These are phyloP conservation scores for Drosophila mayaguana DNA, from an alignment of 2,888 invertebrate genomes.

Conservation along the genomic window DNA sequence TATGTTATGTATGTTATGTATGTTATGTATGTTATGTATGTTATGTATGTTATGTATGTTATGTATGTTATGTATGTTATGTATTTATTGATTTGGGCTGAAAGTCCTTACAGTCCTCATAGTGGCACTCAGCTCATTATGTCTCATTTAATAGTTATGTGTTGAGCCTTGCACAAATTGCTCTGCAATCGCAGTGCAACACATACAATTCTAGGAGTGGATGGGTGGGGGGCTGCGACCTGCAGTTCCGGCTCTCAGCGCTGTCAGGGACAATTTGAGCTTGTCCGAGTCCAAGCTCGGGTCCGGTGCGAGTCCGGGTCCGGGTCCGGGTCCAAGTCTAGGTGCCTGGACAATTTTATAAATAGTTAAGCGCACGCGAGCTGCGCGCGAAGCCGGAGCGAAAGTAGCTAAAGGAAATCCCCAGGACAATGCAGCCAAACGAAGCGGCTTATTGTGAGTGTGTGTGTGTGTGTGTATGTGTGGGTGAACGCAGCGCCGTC, in stretches of 20 bases:
- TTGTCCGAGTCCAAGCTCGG: slow-evolving; percentile 5
- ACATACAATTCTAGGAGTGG: background rate
- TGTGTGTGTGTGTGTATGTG: background rate
- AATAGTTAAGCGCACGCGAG: slow-evolving; percentile 32
- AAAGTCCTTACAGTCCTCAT: background rate
- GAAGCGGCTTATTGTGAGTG: background rate
- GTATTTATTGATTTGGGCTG: too few species aligned
- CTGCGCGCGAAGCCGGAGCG: background rate
- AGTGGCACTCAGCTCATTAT: slow-evolving; percentile 2
- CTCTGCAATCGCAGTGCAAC: background rate
- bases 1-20: too few species aligned
- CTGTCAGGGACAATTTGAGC: background rate
- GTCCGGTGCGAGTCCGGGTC: background rate
- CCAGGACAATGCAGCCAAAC: slow-evolving; percentile 38
- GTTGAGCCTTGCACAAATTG: background rate
- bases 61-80: too few species aligned
- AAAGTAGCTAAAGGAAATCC: slow-evolving; percentile 11
- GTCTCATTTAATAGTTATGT: background rate
- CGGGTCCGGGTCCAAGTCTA: background rate
- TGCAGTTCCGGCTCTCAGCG: slow-evolving; percentile 9
- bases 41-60: too few species aligned
- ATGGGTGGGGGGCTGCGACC: background rate
- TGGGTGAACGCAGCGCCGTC: slow-evolving; percentile 13
- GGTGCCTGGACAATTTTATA: slow-evolving; percentile 32
- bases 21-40: too few species aligned